Percentiles rank a stretch among this genome's conserved stretches.
Conservation (phyloP, 2,113 vertebrate species). For the Istiophorus platypterus region DNA sequence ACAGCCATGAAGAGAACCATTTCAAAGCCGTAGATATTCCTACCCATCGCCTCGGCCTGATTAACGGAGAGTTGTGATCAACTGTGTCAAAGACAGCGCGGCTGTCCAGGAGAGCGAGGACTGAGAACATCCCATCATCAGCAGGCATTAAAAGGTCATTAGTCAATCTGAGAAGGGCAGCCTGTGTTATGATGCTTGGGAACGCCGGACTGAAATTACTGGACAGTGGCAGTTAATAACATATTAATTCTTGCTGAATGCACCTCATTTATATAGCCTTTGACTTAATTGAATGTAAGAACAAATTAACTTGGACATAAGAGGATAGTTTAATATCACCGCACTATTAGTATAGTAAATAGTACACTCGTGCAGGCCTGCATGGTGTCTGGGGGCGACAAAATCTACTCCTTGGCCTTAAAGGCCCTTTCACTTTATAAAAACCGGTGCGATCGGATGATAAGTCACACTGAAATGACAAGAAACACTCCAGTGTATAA, state of each 20-base stretch:
- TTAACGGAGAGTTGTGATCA: not conserved
- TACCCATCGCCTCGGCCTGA: not conserved
- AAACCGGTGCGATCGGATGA: not conserved
- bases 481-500: constrained; percentile 25
- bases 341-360: not conserved
- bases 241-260: too few species aligned
- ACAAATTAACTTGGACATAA: too few species aligned
- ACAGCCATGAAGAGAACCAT: not conserved
- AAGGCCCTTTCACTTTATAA: not conserved
- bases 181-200: not conserved
- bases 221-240: too few species aligned
- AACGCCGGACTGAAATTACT: not conserved
- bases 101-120: too few species aligned
- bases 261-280: too few species aligned
- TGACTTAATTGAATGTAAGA: too few species aligned
- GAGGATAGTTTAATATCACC: not conserved
- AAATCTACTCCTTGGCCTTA: not conserved
- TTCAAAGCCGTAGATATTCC: too few species aligned
- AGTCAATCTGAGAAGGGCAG: too few species aligned
- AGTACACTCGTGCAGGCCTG: too few species aligned
- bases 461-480: constrained; percentile 12
- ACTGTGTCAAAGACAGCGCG: too few species aligned
- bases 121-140: too few species aligned
- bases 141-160: not conserved
- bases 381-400: not conserved